Base-by-base conservation (phyloP, 2,888 invertebrate species). In the Meganola albula region DNA sequence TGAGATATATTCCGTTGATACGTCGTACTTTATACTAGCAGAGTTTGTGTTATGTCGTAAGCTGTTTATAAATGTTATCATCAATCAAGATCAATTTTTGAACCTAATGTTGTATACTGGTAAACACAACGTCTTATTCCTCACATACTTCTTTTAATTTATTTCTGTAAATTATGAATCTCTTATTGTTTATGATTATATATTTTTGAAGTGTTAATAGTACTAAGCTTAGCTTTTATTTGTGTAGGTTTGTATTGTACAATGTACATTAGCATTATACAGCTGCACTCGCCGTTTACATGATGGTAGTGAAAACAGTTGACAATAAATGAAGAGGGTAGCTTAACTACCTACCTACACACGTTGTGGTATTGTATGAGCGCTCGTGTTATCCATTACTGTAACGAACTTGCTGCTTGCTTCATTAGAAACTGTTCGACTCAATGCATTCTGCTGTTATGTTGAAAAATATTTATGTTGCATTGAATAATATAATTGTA, bases 341-440 rank as follows among this genome's bases (percentile, higher is more conserved):
- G 27, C 16, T 22, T 16, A 18, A 18, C 34, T 33, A 46, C 46
- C 46, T 46, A 46, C 37, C 41, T 45, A 31, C 20, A 24, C 24
- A 37, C 46, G 32, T 45, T 37, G 25, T 5, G 8, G 27, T 29
- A 40, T 48, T 53, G 48, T 43, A 40, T 36, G 18, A 47, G 37
- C 32, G 47, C 42, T 46, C 55, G 51, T 53, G 63, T 59, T 61
- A 61, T 60, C 74, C 68, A 76, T 71, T 74, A 73, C 63, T 50
- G 62, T 73, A 76, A 74, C 74, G 71, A 77, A 73, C 67, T 74
- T 74, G 59, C 62, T 56, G 58, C 57, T 61, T 63, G 71, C 69
- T 77, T 75, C 74, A 77, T 78, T 77, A 76, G 74, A 71, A 75
- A 74, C 58, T n/a, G n/a, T n/a, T n/a, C n/a, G n/a, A n/a, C n/a